These are phyloP conservation scores for Morus bassanus DNA, from an alignment of 2,797 vertebrate genomes.

Conservation along the genomic window DNA sequence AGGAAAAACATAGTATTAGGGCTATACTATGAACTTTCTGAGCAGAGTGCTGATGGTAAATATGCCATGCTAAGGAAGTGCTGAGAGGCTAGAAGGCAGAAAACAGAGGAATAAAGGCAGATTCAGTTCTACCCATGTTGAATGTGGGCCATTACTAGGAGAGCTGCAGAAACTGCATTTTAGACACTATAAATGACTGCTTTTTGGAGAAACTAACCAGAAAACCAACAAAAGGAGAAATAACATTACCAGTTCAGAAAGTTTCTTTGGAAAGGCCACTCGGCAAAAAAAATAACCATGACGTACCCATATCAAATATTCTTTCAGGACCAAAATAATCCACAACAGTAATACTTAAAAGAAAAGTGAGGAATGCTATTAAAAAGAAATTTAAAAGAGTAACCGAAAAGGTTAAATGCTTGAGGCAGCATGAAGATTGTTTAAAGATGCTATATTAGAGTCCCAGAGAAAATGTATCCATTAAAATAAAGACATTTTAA, in stretches of 20 bases:
- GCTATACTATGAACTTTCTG: background rate
- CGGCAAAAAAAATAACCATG: background rate
- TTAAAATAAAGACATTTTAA: slow-evolving; percentile 14
- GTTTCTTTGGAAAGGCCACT: background rate
- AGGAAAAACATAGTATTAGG: background rate
- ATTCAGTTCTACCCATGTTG: background rate
- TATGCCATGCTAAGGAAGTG: background rate
- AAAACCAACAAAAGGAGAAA: slow-evolving; percentile 11
- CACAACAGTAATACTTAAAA: background rate
- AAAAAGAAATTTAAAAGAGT: background rate
- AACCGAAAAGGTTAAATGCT: background rate
- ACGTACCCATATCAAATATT: background rate
- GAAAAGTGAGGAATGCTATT: slow-evolving; percentile 8
- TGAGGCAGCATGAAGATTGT: background rate
- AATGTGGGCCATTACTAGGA: background rate
- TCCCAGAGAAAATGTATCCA: background rate
- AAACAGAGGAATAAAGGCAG: background rate
- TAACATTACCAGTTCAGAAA: background rate
- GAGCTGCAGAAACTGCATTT: background rate
- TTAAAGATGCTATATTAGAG: slow-evolving; percentile 11
- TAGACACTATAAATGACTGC: background rate
- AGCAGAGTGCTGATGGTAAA: background rate
- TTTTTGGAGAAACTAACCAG: slow-evolving; percentile 8
- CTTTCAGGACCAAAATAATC: slow-evolving; percentile 3
- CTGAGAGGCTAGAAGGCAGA: background rate